Percentiles rank a stretch among this genome's conserved stretches.
Conservation (phyloP, 2,113 vertebrate species). For the Glaucidium brasilianum region DNA sequence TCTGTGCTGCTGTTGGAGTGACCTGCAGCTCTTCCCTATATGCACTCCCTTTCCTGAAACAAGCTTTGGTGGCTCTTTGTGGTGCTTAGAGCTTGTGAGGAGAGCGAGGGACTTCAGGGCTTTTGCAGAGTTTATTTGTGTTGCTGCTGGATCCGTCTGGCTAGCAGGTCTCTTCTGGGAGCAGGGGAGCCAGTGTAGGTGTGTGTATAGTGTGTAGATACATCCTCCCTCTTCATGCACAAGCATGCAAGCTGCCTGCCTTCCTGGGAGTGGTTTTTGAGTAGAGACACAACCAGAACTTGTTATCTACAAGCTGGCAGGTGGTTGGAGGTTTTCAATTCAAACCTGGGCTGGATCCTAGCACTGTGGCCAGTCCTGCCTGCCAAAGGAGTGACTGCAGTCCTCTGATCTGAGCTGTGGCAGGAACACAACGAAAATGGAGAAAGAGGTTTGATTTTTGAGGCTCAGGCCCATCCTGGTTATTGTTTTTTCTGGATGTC, state of each 20-base stretch:
- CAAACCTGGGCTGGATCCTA: not conserved
- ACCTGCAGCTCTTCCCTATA: rapidly evolving
- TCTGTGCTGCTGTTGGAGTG: not conserved
- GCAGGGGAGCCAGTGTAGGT: too few relatives aligned
- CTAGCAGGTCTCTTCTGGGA: not conserved
- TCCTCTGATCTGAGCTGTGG: not conserved
- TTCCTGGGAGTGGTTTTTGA: not conserved
- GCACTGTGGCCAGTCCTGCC: not conserved
- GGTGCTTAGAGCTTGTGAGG: not conserved
- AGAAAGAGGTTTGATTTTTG: not conserved
- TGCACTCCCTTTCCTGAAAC: not conserved
- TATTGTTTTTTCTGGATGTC: not conserved
- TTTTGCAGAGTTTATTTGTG: not conserved
- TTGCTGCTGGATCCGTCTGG: not conserved
- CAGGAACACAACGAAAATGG: not conserved
- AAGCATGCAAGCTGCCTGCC: not conserved
- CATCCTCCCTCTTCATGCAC: not conserved
- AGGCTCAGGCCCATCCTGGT: not conserved
- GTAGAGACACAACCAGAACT: not conserved
- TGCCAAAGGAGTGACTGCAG: not conserved
- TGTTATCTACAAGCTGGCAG: not conserved
- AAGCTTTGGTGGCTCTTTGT: not conserved
- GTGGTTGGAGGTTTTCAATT: not conserved
- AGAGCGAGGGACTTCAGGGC: rapidly evolving
- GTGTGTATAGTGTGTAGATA: rapidly evolving